Percentiles rank a stretch among this genome's conserved stretches.
Evolutionary conservation across 1,140 invertebrate species (phyloP).

Genomic region (Orchesella cincta): DNA sequence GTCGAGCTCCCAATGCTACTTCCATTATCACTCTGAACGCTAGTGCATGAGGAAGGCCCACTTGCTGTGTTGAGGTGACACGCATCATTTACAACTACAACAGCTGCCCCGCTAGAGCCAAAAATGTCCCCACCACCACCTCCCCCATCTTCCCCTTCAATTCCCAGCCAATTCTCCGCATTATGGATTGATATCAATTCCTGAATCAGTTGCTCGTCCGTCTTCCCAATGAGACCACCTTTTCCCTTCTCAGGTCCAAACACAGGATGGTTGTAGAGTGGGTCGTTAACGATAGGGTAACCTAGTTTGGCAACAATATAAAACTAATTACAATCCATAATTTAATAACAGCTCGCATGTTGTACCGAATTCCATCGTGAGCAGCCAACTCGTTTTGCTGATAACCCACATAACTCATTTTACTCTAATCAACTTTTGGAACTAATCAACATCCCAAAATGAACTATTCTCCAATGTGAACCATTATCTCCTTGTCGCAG

Average conservation of each 20-base stretch:
- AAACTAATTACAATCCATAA: too few species aligned
- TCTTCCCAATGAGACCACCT: constrained; percentile 86
- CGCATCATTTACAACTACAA: neutral
- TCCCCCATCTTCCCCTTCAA: constrained; percentile 70
- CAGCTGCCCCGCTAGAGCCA: constrained; percentile 33
- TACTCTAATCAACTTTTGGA: too few species aligned
- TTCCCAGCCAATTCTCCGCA: constrained; percentile 88
- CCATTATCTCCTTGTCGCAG: too few species aligned
- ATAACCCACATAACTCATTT: too few species aligned
- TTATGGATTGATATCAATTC: constrained; percentile 89
- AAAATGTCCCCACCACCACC: constrained; percentile 49
- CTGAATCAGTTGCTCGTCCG: constrained; percentile 83
- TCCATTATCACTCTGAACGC: constrained; percentile 2
- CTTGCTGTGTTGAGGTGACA: constrained; percentile 1
- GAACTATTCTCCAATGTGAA: too few species aligned
- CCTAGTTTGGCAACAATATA: constrained; percentile 60
- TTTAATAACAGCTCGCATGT: too few species aligned
- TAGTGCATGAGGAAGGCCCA: constrained; percentile 13
- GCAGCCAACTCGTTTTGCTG: too few species aligned
- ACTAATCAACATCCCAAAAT: too few species aligned
- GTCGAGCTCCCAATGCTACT: neutral
- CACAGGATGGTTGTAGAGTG: constrained; percentile 88
- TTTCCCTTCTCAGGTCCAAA: constrained; percentile 91
- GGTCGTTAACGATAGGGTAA: constrained; percentile 95
- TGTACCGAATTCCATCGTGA: too few species aligned